These are phyloP conservation scores for Diloba caeruleocephala DNA, from an alignment of 2,888 invertebrate species.

Conservation along the genomic window DNA sequence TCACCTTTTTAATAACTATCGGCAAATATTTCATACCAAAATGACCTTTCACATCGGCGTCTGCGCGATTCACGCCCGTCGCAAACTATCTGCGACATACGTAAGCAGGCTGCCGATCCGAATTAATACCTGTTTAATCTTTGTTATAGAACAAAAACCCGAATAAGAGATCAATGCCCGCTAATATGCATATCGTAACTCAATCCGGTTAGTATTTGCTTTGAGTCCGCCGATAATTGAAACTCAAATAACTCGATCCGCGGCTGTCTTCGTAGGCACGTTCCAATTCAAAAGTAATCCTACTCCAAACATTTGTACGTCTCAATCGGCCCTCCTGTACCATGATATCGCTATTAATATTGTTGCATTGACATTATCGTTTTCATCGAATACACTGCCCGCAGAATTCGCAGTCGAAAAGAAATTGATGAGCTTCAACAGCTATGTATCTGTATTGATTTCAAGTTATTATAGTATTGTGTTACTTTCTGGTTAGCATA, in stretches of 20 bases:
- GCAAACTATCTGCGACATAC: too few relatives aligned
- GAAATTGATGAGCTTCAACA: too few relatives aligned
- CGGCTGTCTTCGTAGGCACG: conserved; percentile 85
- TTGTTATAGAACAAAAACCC: conserved; percentile 43
- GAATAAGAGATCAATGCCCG: conserved; percentile 51
- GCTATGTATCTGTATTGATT: conserved; percentile 50
- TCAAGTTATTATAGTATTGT: conserved; percentile 22
- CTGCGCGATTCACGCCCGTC: too few relatives aligned
- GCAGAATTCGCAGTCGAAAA: background rate
- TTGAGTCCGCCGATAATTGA: conserved; percentile 82
- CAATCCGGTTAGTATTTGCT: conserved; percentile 78
- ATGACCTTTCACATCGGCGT: too few relatives aligned
- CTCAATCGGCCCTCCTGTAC: conserved; percentile 76
- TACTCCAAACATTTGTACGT: conserved; percentile 85
- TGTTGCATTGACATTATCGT: conserved; percentile 13
- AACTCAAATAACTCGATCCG: conserved; percentile 84
- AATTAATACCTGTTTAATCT: conserved; percentile 50
- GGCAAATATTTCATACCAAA: too few relatives aligned
- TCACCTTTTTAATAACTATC: too few relatives aligned
- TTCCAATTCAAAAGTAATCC: conserved; percentile 88
- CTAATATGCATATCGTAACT: conserved; percentile 82
- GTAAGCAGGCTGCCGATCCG: too few relatives aligned
- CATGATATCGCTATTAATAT: conserved; percentile 43
- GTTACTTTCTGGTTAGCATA: conserved; percentile 43
- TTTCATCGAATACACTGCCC: conserved; percentile 26